Percentiles rank a stretch among this genome's conserved stretches.
phyloP scores from a whole-genome alignment of 2,797 vertebrate genomes.

The Betta splendens region DNA sequence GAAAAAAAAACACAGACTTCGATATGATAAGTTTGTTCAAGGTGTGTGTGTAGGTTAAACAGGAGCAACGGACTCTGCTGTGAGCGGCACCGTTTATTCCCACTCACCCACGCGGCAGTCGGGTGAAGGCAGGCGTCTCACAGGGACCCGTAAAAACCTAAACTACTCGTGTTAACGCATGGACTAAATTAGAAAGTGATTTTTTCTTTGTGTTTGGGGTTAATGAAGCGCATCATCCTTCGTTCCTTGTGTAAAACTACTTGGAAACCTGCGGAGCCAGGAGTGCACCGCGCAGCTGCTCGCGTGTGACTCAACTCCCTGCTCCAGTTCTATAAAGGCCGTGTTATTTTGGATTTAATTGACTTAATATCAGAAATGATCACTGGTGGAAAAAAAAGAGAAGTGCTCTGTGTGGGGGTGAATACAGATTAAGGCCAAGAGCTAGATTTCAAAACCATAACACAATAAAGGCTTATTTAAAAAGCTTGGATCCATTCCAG shows the following conservation, averaged over 20 bases:
- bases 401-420: constrained; percentile 22
- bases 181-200: not conserved
- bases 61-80: not conserved
- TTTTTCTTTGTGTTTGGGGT: no score
- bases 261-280: constrained; percentile 13
- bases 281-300: constrained; percentile 19
- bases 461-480: constrained; percentile 49
- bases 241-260: constrained; percentile 27
- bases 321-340: constrained; percentile 39
- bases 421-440: constrained; percentile 42
- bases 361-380: constrained; percentile 54
- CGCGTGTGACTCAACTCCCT: constrained; percentile 42
- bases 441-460: constrained; percentile 47
- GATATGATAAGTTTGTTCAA: not conserved
- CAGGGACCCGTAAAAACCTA: not conserved
- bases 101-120: not conserved
- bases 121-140: not conserved
- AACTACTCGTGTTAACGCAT: not conserved
- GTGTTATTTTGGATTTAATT: constrained; percentile 54
- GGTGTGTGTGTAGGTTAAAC: not conserved
- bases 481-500: constrained; percentile 54
- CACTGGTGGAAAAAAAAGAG: constrained; percentile 37
- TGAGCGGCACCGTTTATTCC: not conserved
- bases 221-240: no score
- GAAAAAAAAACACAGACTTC: not conserved